Evolutionary conservation across 2,113 vertebrate species (phyloP), one percentile per base, ranked within the genome.

Genomic region (Carollia perspicillata): DNA sequence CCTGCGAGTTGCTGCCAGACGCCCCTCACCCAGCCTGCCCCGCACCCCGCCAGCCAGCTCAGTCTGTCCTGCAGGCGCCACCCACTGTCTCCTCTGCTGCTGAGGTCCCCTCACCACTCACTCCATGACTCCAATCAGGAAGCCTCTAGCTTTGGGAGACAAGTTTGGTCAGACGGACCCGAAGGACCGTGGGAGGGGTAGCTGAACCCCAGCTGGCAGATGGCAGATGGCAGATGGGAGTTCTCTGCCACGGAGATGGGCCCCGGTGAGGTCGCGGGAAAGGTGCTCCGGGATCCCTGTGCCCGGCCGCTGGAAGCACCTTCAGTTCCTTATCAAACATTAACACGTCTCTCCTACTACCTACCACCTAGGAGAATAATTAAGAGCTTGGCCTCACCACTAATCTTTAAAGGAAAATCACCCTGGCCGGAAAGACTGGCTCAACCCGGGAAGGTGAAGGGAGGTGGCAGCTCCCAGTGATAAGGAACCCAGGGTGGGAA

Each of bases 321-420:
- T 84, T 91, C 78, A 66, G 47, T 83, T 95, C 40, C 81, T 97
- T 97, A 97, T 97, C 97, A 98, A 98, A 98, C 94, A 98, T 97
- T 98, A 98, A 98, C 97, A 93, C 93, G 0, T 69, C 60, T 90
- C 85, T 81, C 91, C 94, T 30, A 81, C 95, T 69, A 95, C 97
- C 93, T 97, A 94, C 96, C 94, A 97, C 88, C 93, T 40, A 22
- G 89, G 53, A 55, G 84, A 97, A 97, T 97, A 97, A 97, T 97
- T 97, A 98, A 97, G 97, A 97, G 92, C 96, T 79, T 53, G 30
- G 69, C 13, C 69, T 97, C 94, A 94, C 90, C 83, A 98, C 97
- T 97, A 97, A 97, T 97, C 97, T 97, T 97, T 98, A 98, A 97
- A 98, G 77, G 84, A 97, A 97, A 97, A 97, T 97, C 95, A 96